These are phyloP conservation scores for Pararge aegeria DNA, from an alignment of 1,140 invertebrate species.

Conservation along the genomic window DNA sequence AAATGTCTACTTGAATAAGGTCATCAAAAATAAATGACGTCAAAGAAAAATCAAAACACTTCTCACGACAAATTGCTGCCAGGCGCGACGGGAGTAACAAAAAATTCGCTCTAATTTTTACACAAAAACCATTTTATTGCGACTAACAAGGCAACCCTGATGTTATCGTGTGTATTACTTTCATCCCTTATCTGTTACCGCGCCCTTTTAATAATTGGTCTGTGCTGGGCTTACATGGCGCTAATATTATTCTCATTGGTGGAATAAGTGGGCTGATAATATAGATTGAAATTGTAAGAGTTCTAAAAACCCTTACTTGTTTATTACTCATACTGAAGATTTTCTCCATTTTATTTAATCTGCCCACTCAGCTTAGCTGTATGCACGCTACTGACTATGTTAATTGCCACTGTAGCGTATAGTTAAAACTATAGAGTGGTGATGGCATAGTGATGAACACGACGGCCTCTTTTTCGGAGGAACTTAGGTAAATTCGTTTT, in stretches of 20 bases:
- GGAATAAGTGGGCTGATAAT: no score
- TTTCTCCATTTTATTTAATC: no score
- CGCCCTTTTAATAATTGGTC: constrained; percentile 60
- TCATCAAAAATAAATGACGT: constrained; percentile 20
- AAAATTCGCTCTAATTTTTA: constrained; percentile 66
- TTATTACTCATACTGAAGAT: no score
- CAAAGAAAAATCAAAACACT: constrained; percentile 41
- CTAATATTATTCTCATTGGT: neutral
- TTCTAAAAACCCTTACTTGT: no score
- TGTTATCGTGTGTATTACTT: constrained; percentile 72
- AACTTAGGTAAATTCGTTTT: no score
- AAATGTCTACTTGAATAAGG: neutral
- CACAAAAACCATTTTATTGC: constrained; percentile 68
- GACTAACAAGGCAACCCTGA: constrained; percentile 65
- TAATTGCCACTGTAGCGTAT: no score
- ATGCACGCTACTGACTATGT: no score
- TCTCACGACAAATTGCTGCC: constrained; percentile 64
- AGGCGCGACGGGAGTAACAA: constrained; percentile 54
- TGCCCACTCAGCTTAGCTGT: no score
- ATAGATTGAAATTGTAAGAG: no score
- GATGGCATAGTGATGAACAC: no score
- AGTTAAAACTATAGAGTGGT: no score
- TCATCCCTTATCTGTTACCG: constrained; percentile 69
- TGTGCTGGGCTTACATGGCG: constrained; percentile 47
- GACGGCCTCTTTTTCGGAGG: no score